phyloP scores from a whole-genome alignment of 1,140 invertebrate species.

The Drosophila kurseongensis region DNA sequence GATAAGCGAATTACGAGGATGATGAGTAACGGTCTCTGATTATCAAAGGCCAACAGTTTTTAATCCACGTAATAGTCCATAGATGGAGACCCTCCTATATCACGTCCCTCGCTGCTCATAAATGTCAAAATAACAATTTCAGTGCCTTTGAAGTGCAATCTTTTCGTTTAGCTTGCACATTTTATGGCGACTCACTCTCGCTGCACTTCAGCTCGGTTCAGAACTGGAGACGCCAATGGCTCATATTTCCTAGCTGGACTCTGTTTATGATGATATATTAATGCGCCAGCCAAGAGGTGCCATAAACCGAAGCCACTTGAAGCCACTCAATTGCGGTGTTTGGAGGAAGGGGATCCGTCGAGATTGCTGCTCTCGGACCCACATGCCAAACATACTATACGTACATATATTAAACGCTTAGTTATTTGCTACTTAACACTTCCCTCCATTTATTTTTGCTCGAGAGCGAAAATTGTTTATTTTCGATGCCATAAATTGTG shows the following conservation, averaged over 20 bases:
- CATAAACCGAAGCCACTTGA: constrained; percentile 73
- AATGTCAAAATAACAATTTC: constrained; percentile 49
- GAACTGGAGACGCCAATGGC: constrained; percentile 43
- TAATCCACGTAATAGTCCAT: constrained; percentile 2
- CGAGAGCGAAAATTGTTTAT: constrained; percentile 69
- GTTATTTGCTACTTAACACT: constrained; percentile 68
- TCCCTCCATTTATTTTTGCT: constrained; percentile 53
- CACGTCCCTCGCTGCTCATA: constrained; percentile 12
- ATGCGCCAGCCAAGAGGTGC: constrained; percentile 65
- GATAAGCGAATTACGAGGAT: constrained; percentile 15
- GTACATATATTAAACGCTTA: constrained; percentile 49
- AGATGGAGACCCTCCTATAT: constrained; percentile 4
- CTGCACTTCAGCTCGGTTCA: constrained; percentile 5
- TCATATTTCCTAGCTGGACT: constrained; percentile 46
- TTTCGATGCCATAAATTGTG: constrained; percentile 71
- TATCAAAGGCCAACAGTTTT: constrained; percentile 26
- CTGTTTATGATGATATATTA: constrained; percentile 79
- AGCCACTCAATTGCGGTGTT: constrained; percentile 16
- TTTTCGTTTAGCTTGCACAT: constrained; percentile 63
- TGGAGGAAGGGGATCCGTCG: constrained; percentile 3
- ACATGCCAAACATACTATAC: constrained; percentile 25
- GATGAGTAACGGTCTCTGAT: constrained; percentile 28
- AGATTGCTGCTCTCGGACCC: constrained; percentile 41
- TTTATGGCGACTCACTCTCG: constrained; percentile 53
- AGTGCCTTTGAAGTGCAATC: constrained; percentile 32